Conservation (phyloP, 2,113 vertebrate species). For the Xyliphius kryptos region DNA sequence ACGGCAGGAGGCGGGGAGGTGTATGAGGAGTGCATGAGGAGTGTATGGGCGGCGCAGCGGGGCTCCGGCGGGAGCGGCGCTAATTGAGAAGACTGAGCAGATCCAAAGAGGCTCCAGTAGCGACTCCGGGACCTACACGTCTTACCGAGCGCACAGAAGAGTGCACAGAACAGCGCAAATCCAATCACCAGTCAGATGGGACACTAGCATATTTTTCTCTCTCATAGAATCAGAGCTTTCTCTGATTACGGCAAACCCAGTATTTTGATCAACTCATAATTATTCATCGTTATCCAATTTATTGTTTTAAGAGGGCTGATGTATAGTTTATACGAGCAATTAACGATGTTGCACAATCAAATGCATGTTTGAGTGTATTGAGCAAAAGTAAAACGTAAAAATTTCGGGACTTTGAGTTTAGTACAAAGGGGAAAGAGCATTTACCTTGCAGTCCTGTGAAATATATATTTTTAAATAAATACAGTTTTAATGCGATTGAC, state of each 20-base stretch:
- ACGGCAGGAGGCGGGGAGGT: conserved; percentile 53
- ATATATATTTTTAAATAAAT: too few relatives aligned
- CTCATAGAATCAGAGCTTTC: conserved; percentile 1
- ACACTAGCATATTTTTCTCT: conserved; percentile 22
- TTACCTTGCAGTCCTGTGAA: too few relatives aligned
- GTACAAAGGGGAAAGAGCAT: background rate
- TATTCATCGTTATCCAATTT: too few relatives aligned
- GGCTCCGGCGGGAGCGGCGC: conserved; percentile 44
- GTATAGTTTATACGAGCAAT: too few relatives aligned
- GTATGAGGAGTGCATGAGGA: conserved; percentile 29
- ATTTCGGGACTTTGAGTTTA: background rate
- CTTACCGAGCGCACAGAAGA: too few relatives aligned
- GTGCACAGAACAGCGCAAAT: conserved; percentile 28
- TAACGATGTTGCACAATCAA: too few relatives aligned
- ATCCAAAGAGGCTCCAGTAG: conserved; percentile 34
- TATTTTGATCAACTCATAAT: too few relatives aligned
- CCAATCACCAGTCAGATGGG: conserved; percentile 37
- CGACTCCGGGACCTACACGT: conserved; percentile 22
- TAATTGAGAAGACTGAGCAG: conserved; percentile 53
- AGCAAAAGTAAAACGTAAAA: background rate
- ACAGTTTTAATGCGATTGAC: too few relatives aligned
- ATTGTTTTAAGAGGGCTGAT: too few relatives aligned
- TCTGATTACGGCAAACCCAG: too few relatives aligned
- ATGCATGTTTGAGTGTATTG: too few relatives aligned
- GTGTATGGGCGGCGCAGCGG: conserved; percentile 48